phyloP scores from a whole-genome alignment of 2,797 vertebrate species.

The Leucoraja ocellata region DNA sequence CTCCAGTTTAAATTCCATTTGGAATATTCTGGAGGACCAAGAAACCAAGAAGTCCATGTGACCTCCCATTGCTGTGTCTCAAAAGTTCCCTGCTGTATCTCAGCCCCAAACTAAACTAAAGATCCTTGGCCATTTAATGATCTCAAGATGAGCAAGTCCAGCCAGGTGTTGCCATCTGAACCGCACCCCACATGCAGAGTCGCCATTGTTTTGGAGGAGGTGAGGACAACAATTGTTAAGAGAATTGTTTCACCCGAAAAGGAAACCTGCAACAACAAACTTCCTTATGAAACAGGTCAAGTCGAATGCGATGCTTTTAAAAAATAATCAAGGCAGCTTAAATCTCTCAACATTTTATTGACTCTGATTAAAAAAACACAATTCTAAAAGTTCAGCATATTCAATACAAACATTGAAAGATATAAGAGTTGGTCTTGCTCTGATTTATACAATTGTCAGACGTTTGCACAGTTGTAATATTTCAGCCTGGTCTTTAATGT shows the following conservation, averaged over 20 bases:
- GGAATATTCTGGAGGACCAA: no score
- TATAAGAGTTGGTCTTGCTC: constrained; percentile 9
- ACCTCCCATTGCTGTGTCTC: no score
- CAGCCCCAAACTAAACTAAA: not conserved
- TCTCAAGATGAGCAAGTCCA: not conserved
- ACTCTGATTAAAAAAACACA: constrained; percentile 25
- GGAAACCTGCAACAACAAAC: not conserved
- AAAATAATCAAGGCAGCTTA: constrained; percentile 29
- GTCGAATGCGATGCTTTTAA: not conserved
- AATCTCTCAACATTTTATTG: constrained; percentile 35
- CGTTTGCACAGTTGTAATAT: not conserved
- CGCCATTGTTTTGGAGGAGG: not conserved
- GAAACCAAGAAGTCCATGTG: no score
- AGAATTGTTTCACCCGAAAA: not conserved
- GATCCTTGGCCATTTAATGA: not conserved
- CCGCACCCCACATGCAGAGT: no score
- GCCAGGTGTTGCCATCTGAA: not conserved
- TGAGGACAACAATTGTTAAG: not conserved
- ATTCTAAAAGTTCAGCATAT: constrained; percentile 26
- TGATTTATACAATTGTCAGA: constrained; percentile 35
- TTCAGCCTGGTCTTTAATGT: constrained; percentile 23
- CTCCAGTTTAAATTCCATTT: no score
- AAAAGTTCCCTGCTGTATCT: no score
- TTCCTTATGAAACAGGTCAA: constrained; percentile 16
- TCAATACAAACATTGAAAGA: constrained; percentile 24